Percentiles rank a stretch among this genome's conserved stretches.
Evolutionary conservation across 2,113 vertebrate genomes (phyloP).

Genomic region (Jacana jacana): DNA sequence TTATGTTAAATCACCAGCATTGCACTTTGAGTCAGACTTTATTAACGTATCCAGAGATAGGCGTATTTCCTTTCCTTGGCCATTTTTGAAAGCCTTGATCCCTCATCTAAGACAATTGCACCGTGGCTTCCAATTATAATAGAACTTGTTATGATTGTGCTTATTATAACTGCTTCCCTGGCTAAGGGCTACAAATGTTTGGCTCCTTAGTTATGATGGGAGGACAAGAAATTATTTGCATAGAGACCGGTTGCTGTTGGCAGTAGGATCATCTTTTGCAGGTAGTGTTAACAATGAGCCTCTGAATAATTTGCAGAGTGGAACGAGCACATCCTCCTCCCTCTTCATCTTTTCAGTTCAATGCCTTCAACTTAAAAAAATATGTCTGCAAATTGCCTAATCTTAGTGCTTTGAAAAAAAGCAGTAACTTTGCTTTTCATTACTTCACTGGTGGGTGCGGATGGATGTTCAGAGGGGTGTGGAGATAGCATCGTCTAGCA

Average conservation of each 20-base stretch:
- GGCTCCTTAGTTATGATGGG: neutral
- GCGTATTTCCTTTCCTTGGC: neutral
- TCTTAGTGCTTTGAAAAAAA: neutral
- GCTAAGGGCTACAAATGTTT: neutral
- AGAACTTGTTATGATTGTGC: neutral
- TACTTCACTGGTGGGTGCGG: neutral
- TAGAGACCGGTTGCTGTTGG: neutral
- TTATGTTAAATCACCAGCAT: conserved; percentile 49
- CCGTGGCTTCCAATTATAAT: neutral
- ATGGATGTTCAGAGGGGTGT: neutral
- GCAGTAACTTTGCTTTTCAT: neutral
- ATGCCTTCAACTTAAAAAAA: neutral
- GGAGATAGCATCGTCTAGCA: rapidly evolving
- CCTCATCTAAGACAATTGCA: neutral
- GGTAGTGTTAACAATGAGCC: neutral
- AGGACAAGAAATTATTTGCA: neutral
- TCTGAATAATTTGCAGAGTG: neutral
- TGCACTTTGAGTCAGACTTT: conserved; percentile 23
- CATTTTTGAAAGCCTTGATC: neutral
- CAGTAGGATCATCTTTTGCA: neutral
- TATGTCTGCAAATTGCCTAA: neutral
- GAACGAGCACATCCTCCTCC: neutral
- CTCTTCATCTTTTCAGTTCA: neutral
- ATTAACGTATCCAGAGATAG: neutral
- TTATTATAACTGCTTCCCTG: neutral